phyloP scores from a whole-genome alignment of 2,888 invertebrate species.

The Pollenia amentaria region DNA sequence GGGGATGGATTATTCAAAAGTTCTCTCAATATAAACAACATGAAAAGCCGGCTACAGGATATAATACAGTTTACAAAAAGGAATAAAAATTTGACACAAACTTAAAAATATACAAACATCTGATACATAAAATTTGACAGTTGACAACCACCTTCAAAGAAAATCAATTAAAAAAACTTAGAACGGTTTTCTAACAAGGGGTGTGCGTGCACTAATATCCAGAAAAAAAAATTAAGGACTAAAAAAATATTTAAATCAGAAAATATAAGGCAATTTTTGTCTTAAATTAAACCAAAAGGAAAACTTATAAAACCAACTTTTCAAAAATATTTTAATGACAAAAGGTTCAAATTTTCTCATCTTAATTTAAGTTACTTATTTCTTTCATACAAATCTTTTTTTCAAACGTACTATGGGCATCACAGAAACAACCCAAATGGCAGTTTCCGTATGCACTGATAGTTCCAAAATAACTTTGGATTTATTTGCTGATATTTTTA shows the following conservation, averaged over 20 bases:
- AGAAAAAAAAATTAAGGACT: conserved; percentile 30
- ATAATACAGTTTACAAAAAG: background rate
- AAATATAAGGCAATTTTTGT: background rate
- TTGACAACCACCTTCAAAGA: conserved; percentile 67
- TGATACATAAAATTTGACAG: conserved; percentile 52
- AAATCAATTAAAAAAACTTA: conserved; percentile 78
- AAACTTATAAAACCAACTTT: background rate
- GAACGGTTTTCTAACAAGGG: conserved; percentile 30
- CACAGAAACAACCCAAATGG: conserved; percentile 78
- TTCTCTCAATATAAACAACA: conserved; percentile 15
- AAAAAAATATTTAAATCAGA: conserved; percentile 23
- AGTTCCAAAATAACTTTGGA: conserved; percentile 85
- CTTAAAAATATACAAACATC: conserved; percentile 27
- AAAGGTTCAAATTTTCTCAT: conserved; percentile 3
- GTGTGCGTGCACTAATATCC: conserved; percentile 42
- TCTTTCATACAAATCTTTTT: background rate
- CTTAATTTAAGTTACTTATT: background rate
- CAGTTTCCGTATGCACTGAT: conserved; percentile 72
- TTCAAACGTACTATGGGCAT: conserved; percentile 78
- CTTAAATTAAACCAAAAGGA: background rate
- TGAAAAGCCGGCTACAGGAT: conserved; percentile 64
- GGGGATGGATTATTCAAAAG: conserved; percentile 15
- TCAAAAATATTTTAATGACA: background rate
- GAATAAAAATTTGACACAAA: conserved; percentile 35
- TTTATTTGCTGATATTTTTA: conserved; percentile 86